phyloP scores from a whole-genome alignment of 2,888 invertebrate species.

The Orgyia antiqua region DNA sequence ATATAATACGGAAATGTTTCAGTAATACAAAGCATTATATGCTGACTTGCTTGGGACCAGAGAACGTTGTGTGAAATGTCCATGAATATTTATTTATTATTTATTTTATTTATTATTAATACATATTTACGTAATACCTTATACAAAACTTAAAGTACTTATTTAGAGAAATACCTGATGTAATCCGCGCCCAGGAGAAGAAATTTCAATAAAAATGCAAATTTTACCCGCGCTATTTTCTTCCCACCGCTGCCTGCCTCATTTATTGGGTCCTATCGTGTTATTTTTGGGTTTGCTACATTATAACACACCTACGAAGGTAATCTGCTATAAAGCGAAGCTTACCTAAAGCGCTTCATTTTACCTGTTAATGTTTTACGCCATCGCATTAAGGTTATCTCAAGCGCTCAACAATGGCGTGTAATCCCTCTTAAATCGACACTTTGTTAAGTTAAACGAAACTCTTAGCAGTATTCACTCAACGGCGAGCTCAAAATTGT shows the following conservation, averaged over 20 bases:
- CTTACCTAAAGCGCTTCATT: constrained; percentile 34
- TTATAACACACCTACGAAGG: constrained; percentile 41
- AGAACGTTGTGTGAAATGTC: no score
- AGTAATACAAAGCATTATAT: no score
- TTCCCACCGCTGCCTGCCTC: constrained; percentile 51
- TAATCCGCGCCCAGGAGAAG: constrained; percentile 66
- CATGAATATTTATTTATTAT: no score
- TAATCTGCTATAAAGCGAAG: constrained; percentile 28
- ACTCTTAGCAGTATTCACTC: constrained; percentile 33
- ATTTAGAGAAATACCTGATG: constrained; percentile 63
- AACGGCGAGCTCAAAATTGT: no score
- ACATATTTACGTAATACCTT: no score
- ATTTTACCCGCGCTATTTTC: constrained; percentile 68
- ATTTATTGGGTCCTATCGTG: constrained; percentile 65
- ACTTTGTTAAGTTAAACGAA: constrained; percentile 36
- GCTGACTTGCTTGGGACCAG: no score
- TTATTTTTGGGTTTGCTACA: constrained; percentile 50
- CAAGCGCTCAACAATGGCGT: constrained; percentile 38
- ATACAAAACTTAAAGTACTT: constrained; percentile 63
- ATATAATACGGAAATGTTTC: no score
- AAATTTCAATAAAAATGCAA: constrained; percentile 77
- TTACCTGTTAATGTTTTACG: constrained; percentile 53
- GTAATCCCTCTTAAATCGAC: constrained; percentile 40
- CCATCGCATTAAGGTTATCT: constrained; percentile 51
- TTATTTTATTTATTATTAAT: no score